Conservation (phyloP, 1,140 invertebrate species). For the Drosophila pandora region DNA sequence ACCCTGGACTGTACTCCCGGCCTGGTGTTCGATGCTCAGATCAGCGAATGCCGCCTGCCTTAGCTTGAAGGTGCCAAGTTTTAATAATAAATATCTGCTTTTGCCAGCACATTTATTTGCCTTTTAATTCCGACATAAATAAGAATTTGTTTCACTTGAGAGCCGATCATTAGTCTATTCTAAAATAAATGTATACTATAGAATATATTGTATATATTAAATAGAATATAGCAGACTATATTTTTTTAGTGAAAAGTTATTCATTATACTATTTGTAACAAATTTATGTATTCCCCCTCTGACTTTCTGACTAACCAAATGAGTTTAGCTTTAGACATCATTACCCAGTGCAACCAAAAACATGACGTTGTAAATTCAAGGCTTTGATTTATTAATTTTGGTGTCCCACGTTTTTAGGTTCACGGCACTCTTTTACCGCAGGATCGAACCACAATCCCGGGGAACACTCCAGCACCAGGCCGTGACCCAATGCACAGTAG, state of each 20-base stretch:
- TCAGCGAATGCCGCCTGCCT: slow-evolving; percentile 54
- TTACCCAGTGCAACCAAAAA: no score
- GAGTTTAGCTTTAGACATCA: no score
- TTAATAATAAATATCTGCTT: slow-evolving; percentile 6
- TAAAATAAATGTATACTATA: no score
- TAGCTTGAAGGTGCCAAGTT: slow-evolving; percentile 26
- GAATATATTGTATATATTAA: no score
- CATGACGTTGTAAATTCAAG: not conserved
- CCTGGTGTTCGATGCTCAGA: slow-evolving; percentile 58
- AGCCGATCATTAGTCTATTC: no score
- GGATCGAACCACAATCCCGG: slow-evolving; percentile 68
- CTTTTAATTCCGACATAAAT: not conserved
- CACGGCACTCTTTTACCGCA: slow-evolving; percentile 55
- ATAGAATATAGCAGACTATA: no score
- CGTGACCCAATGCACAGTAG: slow-evolving; percentile 66
- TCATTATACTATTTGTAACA: no score
- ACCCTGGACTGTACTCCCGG: slow-evolving; percentile 74
- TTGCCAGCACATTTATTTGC: not conserved
- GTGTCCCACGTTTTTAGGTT: slow-evolving; percentile 26
- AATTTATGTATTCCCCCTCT: no score
- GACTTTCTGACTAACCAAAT: no score
- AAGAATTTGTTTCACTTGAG: not conserved
- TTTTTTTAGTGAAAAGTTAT: no score
- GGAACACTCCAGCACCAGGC: slow-evolving; percentile 66
- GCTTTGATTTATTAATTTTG: slow-evolving; percentile 12